Conservation (phyloP, 1,140 invertebrate species). For the Drosophila mauritiana region DNA sequence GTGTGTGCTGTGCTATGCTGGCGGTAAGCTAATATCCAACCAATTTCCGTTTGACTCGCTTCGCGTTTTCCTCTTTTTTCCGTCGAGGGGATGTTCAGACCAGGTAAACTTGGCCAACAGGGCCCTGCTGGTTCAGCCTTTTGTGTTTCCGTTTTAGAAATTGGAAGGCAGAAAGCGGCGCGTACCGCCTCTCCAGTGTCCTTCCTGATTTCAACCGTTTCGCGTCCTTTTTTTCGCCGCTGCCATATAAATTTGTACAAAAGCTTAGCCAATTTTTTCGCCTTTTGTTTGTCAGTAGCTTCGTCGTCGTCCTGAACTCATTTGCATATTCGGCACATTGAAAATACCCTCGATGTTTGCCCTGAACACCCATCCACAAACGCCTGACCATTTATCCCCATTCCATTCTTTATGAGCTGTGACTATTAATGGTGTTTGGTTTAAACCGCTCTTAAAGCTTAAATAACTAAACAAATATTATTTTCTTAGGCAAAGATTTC, state of each 20-base stretch:
- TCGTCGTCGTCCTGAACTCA: conserved; percentile 42
- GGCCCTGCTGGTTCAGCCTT: conserved; percentile 54
- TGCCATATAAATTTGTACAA: conserved; percentile 75
- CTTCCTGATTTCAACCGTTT: conserved; percentile 22
- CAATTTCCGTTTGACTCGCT: conserved; percentile 74
- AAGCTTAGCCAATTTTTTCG: conserved; percentile 63
- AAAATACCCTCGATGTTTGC: conserved; percentile 52
- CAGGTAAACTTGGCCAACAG: conserved; percentile 32
- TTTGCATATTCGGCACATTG: conserved; percentile 77
- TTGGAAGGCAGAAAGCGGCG: conserved; percentile 53
- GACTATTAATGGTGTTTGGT: conserved; percentile 1
- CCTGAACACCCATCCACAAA: conserved; percentile 23
- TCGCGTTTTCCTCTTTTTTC: conserved; percentile 45
- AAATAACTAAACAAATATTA: background rate
- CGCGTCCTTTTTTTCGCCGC: conserved; percentile 15
- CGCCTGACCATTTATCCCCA: background rate
- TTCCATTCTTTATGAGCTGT: conserved; percentile 12
- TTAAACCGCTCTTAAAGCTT: conserved; percentile 12
- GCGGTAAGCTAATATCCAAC: conserved; percentile 76
- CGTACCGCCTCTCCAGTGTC: conserved; percentile 34
- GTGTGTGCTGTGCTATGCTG: conserved; percentile 5
- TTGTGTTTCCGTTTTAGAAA: conserved; percentile 80
- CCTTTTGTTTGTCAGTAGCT: conserved; percentile 24
- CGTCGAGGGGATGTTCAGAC: background rate
- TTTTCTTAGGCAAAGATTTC: background rate